Conservation (phyloP, 2,797 vertebrate genomes). For the Spondyliosoma cantharus region DNA sequence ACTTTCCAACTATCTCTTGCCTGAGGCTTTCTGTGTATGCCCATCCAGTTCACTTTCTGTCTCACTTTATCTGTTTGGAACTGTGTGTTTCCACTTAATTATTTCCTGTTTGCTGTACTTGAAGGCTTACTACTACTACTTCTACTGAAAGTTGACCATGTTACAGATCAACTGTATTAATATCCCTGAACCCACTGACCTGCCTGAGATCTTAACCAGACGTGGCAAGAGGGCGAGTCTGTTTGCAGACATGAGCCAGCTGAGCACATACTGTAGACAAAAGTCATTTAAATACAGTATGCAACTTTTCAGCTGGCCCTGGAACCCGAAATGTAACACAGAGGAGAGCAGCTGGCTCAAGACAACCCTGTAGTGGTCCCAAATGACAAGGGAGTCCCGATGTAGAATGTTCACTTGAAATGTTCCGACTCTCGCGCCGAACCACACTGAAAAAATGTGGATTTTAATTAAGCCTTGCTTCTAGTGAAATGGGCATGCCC, state of each 20-base stretch:
- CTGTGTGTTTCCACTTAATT: background rate
- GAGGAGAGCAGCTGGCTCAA: slow-evolving; percentile 4
- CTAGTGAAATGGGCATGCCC: background rate
- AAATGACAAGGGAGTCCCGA: background rate
- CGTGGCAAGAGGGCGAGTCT: slow-evolving; percentile 48
- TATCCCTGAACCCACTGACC: slow-evolving; percentile 41
- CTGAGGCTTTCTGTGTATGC: background rate
- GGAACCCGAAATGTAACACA: background rate
- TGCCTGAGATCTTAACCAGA: slow-evolving; percentile 40
- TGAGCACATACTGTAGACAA: slow-evolving; percentile 14
- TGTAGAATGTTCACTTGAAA: background rate
- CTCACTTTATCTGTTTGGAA: background rate
- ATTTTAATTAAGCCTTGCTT: slow-evolving; percentile 1
- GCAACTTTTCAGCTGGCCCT: slow-evolving; percentile 39
- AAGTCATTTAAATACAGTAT: slow-evolving; percentile 29
- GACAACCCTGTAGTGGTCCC: background rate
- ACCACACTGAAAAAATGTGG: background rate
- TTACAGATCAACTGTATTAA: slow-evolving; percentile 24
- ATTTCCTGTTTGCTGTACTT: background rate
- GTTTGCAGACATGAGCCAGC: slow-evolving; percentile 43
- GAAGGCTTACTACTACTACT: background rate
- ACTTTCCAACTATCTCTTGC: background rate
- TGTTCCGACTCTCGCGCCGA: slow-evolving; percentile 14
- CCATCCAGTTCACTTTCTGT: no score
- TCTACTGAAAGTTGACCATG: background rate